Percentiles rank a stretch among this genome's conserved stretches.
Conservation (phyloP, 2,888 invertebrate species). For the Glyphotaelius pellucidus region DNA sequence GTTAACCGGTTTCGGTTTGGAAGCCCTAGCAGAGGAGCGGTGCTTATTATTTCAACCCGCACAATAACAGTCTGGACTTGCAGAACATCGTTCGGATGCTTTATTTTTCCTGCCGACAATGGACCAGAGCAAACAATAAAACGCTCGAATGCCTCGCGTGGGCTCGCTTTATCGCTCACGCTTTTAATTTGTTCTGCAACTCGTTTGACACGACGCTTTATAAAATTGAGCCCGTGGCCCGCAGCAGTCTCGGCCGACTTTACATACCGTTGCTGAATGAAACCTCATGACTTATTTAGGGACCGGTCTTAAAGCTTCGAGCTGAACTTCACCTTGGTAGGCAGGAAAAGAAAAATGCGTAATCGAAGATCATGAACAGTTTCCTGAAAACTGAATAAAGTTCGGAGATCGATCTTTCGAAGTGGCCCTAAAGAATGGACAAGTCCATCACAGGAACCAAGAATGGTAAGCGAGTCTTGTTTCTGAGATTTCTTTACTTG, state of each 20-base stretch:
- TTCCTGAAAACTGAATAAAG: not conserved
- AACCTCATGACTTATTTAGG: conserved; percentile 26
- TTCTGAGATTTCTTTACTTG: too few species aligned
- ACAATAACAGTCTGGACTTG: conserved; percentile 5
- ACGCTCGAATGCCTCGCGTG: conserved; percentile 54
- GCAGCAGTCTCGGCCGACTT: conserved; percentile 31
- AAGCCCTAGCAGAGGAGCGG: not conserved
- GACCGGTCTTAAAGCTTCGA: not conserved
- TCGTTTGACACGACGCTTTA: conserved; percentile 50
- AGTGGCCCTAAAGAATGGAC: too few species aligned
- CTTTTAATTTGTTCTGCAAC: conserved; percentile 58
- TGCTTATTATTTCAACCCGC: conserved; percentile 18
- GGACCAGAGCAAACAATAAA: conserved; percentile 49
- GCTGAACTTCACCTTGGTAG: not conserved
- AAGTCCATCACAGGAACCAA: too few species aligned
- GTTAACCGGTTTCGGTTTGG: not conserved
- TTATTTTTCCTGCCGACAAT: conserved; percentile 41
- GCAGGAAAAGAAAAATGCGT: not conserved
- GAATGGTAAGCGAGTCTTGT: too few species aligned
- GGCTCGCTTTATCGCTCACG: conserved; percentile 56
- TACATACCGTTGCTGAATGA: conserved; percentile 21
- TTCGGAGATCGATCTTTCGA: not conserved
- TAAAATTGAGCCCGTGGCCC: conserved; percentile 43
- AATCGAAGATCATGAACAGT: not conserved
- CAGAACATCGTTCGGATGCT: not conserved